Conservation (phyloP, 2,888 invertebrate species). For the Oscheius sp. region DNA sequence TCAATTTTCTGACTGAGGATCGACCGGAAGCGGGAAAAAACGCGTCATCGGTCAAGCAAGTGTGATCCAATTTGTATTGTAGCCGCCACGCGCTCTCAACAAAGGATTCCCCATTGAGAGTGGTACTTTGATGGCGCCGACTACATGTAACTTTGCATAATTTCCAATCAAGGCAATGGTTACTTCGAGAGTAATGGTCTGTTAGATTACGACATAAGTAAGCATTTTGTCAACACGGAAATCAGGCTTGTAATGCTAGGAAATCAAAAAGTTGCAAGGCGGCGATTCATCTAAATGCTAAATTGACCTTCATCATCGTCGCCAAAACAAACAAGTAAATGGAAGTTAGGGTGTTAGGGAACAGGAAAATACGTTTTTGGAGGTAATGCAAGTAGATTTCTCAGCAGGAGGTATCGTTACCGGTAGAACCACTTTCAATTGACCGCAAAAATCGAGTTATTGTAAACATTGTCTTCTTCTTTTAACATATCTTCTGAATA, state of each 20-base stretch:
- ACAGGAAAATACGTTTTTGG: no score
- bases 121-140: constrained; percentile 24
- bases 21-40: constrained; percentile 29
- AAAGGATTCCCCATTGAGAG: constrained; percentile 34
- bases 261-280: background rate
- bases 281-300: constrained; percentile 24
- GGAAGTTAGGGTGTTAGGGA: no score
- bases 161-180: background rate
- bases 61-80: constrained; percentile 38
- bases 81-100: constrained; percentile 32
- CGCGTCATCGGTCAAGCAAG: constrained; percentile 33
- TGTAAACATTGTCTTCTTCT: no score
- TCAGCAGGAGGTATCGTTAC: background rate
- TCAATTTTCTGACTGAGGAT: background rate
- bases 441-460: background rate
- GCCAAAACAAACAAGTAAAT: constrained; percentile 1
- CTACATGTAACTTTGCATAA: constrained; percentile 20
- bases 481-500: no score
- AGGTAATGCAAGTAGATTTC: no score
- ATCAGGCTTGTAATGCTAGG: background rate
- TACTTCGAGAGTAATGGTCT: background rate
- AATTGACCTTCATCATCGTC: constrained; percentile 18
- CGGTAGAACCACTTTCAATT: background rate
- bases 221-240: background rate
- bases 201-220: background rate